Conservation (phyloP, 2,113 vertebrate genomes). For the Columbina picui region DNA sequence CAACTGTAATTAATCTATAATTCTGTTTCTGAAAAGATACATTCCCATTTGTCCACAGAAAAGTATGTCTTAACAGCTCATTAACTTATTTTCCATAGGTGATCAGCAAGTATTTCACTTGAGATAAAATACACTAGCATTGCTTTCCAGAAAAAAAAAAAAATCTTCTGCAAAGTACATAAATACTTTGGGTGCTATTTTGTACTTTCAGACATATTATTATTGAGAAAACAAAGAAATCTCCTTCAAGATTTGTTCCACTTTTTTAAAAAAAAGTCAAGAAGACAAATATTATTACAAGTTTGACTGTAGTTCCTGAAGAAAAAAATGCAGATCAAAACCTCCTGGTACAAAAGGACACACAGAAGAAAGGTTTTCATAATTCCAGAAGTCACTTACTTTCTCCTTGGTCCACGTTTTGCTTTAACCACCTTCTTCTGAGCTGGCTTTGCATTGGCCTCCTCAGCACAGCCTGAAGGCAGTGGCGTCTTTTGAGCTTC, state of each 20-base stretch:
- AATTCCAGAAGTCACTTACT: constrained; percentile 72
- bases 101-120: neutral
- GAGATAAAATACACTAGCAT: neutral
- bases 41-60: neutral
- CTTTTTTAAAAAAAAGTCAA: neutral
- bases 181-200: neutral
- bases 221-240: neutral
- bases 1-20: neutral
- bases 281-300: neutral
- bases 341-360: neutral
- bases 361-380: neutral
- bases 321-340: neutral
- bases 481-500: constrained; percentile 56
- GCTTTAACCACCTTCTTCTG: constrained; percentile 71
- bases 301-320: neutral
- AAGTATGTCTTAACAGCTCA: neutral
- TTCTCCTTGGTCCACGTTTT: constrained; percentile 79
- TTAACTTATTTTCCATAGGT: neutral
- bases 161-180: neutral
- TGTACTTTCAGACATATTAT: neutral
- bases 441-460: constrained; percentile 65
- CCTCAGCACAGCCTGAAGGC: constrained; percentile 43
- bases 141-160: neutral
- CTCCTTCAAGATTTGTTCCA: neutral
- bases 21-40: neutral